These are phyloP conservation scores for Poeciliopsis turrubarensis DNA, from an alignment of 2,113 vertebrate genomes.

Conservation along the genomic window DNA sequence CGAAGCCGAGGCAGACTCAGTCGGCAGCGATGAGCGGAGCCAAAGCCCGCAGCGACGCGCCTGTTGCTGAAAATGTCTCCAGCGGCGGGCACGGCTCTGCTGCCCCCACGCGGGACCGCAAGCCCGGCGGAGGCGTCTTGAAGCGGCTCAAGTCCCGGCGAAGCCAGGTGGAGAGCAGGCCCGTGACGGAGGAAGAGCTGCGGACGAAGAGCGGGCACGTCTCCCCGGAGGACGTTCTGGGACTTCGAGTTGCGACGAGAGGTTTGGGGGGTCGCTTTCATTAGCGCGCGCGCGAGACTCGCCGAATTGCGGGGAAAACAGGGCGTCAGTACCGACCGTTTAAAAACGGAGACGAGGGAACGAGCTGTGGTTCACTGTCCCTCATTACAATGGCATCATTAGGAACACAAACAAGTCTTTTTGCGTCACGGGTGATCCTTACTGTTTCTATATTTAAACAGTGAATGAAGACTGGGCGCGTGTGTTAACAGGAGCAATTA, in stretches of 20 bases:
- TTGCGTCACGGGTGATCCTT: not conserved
- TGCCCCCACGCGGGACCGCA: conserved; percentile 67
- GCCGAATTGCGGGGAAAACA: not conserved
- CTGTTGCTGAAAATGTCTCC: conserved; percentile 77
- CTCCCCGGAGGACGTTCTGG: conserved; percentile 87
- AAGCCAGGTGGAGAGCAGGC: conserved; percentile 75
- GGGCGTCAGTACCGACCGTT: not conserved
- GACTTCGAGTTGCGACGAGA: conserved; percentile 85
- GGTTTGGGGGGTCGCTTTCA: conserved; percentile 63
- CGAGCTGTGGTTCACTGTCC: not conserved
- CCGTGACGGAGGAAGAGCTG: conserved; percentile 86
- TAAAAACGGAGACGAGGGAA: not conserved
- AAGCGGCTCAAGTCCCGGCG: conserved; percentile 86
- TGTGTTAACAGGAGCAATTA: not conserved
- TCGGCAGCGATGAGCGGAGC: conserved; percentile 82
- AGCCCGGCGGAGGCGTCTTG: conserved; percentile 80
- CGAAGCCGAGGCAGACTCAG: not conserved
- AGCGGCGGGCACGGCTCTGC: conserved; percentile 49
- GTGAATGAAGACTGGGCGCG: not conserved
- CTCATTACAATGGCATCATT: not conserved
- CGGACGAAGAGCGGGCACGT: conserved; percentile 78
- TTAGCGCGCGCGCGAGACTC: no score
- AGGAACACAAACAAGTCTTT: not conserved
- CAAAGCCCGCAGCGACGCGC: conserved; percentile 79
- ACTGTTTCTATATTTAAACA: conserved; percentile 11